Base-by-base conservation (phyloP, 1,140 invertebrate genomes). In the Drosophila kurseongensis region DNA sequence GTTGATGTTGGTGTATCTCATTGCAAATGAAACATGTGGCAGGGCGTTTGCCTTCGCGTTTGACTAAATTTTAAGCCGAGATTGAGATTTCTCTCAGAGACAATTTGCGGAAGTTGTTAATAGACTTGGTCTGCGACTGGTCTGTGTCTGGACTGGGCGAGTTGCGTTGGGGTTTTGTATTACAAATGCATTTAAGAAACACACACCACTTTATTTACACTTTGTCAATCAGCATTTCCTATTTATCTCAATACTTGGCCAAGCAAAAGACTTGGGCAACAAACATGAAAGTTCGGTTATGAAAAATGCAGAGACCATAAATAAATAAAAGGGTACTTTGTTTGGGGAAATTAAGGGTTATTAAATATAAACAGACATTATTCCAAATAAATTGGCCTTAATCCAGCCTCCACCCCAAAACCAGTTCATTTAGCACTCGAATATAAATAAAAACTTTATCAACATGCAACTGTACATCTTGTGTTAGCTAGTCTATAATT, bases 71-170 rank as follows among this genome's bases (percentile, higher is more conserved):
- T 81, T 60, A 86, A 78, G 82, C 82, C 61, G 55, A 56, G 68
- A 75, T 65, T 60, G 59, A 84, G 63, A 86, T 85, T 73, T 79
- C 74, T 62, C 58, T 10, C 50, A 13, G 50, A 66, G 47, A 75
- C 72, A 76, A 76, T 88, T 85, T 85, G 68, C 83, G 82, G 82
- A 88, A 82, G 75, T 78, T 85, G 78, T 67, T 71, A 81, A 82
- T 86, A 63, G 68, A 63, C 66, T 61, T 47, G 74, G 27, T 66
- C 77, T 45, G 40, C 59, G 58, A 73, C 62, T 57, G 51, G 67
- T 41, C 51, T 40, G 44, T 7, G 44, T 51, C 54, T 18, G 44
- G 27, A 61, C 29, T 8, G 29, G 7, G 7, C 29, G 29, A 32
- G 29, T 32, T 32, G 29, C 29, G 29, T 32, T 71, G 18, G 4